Evolutionary conservation across 2,888 invertebrate genomes (phyloP), one percentile per base, ranked within the genome.

Genomic region (Drosophila phalerata): DNA sequence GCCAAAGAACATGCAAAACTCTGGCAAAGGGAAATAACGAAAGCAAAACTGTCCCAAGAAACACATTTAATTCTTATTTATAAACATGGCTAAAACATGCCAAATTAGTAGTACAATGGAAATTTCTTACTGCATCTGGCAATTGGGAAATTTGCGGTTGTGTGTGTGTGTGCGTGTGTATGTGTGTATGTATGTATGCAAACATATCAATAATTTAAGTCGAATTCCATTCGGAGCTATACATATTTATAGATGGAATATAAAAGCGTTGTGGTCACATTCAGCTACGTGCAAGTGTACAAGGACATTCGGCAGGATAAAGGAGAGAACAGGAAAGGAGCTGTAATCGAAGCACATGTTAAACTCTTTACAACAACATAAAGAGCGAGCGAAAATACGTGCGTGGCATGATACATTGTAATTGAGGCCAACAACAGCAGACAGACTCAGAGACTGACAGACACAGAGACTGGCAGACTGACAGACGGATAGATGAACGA

Each of bases 331-430:
- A 38, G 25, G 30, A 6, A 22, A 13, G 40, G 60, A 30, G 42
- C 13, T 17, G 42, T 48, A 69, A 56, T 69, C 51, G 70, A 73
- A 85, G 86, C 87, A 85, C 81, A 90, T 88, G 81, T 80, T 88
- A 90, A 85, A 85, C 90, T 88, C 85, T 85, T 90, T 86, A 88
- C 85, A 81, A 69, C 73, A 66, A 81, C 85, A 84, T 90, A 90
- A 90, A 83, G 73, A 83, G 72, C 64, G 78, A 70, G 53, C 73
- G 67, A 76, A 66, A 71, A 65, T 84, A 90, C 85, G 85, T 85
- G 85, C 81, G 68, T 78, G 49, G 85, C 89, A 85, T 85, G 90
- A 70, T 78, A 72, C 61, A 73, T 64, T 73, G 90, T 86, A 90
- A 88, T 90, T 77, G 89, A 61, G 81, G 78, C 51, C 77, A 75